Base-by-base conservation (phyloP, 1,140 invertebrate species). In the Diuraphis noxia region DNA sequence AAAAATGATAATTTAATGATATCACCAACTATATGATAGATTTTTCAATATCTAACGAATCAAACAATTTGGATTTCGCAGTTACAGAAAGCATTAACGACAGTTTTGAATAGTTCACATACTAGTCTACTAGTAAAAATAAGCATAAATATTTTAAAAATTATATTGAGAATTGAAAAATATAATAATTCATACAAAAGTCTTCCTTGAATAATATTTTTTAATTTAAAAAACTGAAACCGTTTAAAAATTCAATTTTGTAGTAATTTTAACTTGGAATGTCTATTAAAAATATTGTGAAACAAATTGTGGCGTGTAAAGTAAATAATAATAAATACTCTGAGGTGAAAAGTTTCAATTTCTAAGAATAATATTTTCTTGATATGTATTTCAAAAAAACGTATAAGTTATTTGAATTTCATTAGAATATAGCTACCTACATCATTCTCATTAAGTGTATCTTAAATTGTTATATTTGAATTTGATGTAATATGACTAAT, bases 1-100 rank as follows among this genome's bases (percentile, higher is more conserved):
- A 72, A 49, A 19, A 21, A 17, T 13, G 43, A 56, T n/a, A 63
- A 72, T 72, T 6, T 6, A 17, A 63, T 72, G 5, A 72, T 1
- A 5, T 72, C 4, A n/a, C 30, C 17, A 1, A n/a, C 0, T n/a
- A n/a, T 72, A n/a, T n/a, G 34, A 17, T 13, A 0, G 5, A n/a
- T n/a, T 19, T 4, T 63, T 63, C 19, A 46, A 63, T n/a, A 63
- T 72, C 2, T 6, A 72, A 72, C 17, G 13, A n/a, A 72, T n/a
- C 17, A 25, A 23, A 17, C 2, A 3, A 49, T 56, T 10, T 56
- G 23, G 21, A 9, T 17, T 36, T 3, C 19, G 21, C 19, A 38
- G 5, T 49, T 40, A 52, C 8, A 38, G n/a, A 56, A 56, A 21
- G 7, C 9, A 38, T 87, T 36, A 36, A 30, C 30, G 30, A 56